Percentiles rank a stretch among this genome's conserved stretches.
phyloP scores from a whole-genome alignment of 2,797 vertebrate genomes.

The Arrhamphus sclerolepis region DNA sequence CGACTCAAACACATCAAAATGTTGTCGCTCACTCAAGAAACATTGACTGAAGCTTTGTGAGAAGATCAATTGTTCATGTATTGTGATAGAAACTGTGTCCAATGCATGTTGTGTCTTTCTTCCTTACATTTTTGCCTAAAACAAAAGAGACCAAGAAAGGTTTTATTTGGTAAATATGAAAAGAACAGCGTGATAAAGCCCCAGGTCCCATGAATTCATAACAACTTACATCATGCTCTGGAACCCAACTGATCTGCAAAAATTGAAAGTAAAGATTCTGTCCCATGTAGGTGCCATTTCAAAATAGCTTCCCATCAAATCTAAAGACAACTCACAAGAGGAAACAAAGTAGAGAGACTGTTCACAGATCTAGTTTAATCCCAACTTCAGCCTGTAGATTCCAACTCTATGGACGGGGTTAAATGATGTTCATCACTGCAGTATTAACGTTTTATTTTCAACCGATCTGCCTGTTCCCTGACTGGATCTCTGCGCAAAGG shows the following conservation, averaged over 20 bases:
- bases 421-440: too few relatives aligned
- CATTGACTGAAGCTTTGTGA: not conserved
- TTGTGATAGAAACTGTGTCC: not conserved
- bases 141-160: too few relatives aligned
- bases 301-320: conserved; percentile 4
- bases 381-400: too few relatives aligned
- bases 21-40: not conserved
- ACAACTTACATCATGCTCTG: not conserved
- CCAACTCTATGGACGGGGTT: too few relatives aligned
- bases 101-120: too few relatives aligned
- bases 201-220: not conserved
- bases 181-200: not conserved
- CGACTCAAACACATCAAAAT: conserved; percentile 2
- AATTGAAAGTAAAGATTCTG: not conserved
- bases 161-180: not conserved
- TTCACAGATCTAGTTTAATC: too few relatives aligned
- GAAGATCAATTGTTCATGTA: not conserved
- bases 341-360: conserved; percentile 4
- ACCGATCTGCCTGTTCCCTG: too few relatives aligned
- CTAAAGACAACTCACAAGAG: conserved; percentile 5
- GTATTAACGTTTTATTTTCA: too few relatives aligned
- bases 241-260: not conserved
- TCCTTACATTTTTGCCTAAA: not conserved
- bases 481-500: too few relatives aligned
- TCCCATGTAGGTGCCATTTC: not conserved